phyloP scores from a whole-genome alignment of 2,888 invertebrate species.

The Leptinotarsa tumamoca region DNA sequence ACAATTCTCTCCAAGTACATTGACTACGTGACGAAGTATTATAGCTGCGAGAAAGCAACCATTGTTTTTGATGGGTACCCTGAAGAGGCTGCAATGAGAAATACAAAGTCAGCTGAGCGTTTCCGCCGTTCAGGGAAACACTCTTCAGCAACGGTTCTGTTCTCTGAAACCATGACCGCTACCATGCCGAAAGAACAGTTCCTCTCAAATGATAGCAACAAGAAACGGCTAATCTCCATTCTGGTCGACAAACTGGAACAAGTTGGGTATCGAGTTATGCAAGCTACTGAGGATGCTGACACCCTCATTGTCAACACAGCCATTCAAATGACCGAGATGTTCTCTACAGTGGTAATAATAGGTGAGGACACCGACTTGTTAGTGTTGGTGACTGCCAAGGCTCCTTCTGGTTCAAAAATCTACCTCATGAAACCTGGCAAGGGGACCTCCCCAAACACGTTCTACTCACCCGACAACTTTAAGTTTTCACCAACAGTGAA shows the following conservation, averaged over 20 bases:
- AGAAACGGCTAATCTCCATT: conserved; percentile 17
- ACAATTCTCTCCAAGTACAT: conserved; percentile 18
- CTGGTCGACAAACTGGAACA: conserved; percentile 13
- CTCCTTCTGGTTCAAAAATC: conserved; percentile 24
- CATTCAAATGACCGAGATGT: conserved; percentile 21
- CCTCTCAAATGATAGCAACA: conserved; percentile 26
- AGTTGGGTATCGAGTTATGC: conserved; percentile 10
- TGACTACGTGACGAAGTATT: conserved; percentile 1
- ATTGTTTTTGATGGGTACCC: conserved; percentile 25
- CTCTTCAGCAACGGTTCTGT: conserved; percentile 27
- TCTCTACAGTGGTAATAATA: conserved; percentile 26
- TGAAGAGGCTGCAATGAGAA: conserved; percentile 4
- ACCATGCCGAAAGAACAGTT: conserved; percentile 25
- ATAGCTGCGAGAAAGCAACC: background rate
- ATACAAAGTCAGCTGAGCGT: conserved; percentile 27
- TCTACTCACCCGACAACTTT: conserved; percentile 25
- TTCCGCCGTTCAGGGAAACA: conserved; percentile 26
- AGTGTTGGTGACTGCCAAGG: conserved; percentile 24
- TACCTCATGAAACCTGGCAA: conserved; percentile 27
- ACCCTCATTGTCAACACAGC: conserved; percentile 23
- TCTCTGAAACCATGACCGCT: conserved; percentile 26
- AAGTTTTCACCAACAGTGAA: conserved; percentile 5
- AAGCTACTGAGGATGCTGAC: conserved; percentile 17
- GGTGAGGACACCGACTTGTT: conserved; percentile 18
- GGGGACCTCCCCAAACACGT: conserved; percentile 26